Evolutionary conservation across 2,888 invertebrate genomes (phyloP), one percentile per base, ranked within the genome.

Genomic region (Ochropleura plecta): DNA sequence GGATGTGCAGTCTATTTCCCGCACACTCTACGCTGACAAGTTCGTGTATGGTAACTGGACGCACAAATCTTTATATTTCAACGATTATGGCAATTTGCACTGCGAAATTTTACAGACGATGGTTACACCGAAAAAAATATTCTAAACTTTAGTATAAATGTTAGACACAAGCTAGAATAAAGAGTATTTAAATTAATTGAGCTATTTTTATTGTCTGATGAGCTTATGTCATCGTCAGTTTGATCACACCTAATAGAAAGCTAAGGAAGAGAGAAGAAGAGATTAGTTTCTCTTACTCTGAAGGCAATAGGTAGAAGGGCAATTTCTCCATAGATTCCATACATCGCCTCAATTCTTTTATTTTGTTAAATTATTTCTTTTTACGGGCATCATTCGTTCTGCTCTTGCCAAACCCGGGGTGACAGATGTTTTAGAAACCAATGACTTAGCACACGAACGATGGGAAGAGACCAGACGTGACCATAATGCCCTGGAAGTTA

Each of bases 1-100:
- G 10, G 68, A 85, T 18, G 0, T 83, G 0, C 65, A 72, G 53
- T 62, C 73, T 5, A 55, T 79, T 12, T 59, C 49, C 7, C 62
- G 68, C 0, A 57, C 30, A 10, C 64, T 83, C 40, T 81, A 76
- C n/a, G 86, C 64, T 16, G 75, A 70, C 8, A 75, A 71, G 44
- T 83, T 53, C 9, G 66, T 86, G 42, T 86, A 81, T 59, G 85
- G 86, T 0, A 84, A 85, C 59, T 81, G 78, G 83, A 71, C 77
- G 0, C 64, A 60, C 65, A 77, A 63, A 30, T 30, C 57, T 10
- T 10, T 74, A 20, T 81, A 74, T 18, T 70, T 49, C 42, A 79
- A 81, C 10, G 68, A 83, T 40, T 4, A 75, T 16, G 85, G 83
- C 57, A 85, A 67, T 51, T 44, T 83, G 1, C 62, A 48, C 49